A percentile compares a stretch with the other conserved stretches of the same genome.
phyloP scores from a whole-genome alignment of 1,140 invertebrate species.

The Steinernema khuongi region DNA sequence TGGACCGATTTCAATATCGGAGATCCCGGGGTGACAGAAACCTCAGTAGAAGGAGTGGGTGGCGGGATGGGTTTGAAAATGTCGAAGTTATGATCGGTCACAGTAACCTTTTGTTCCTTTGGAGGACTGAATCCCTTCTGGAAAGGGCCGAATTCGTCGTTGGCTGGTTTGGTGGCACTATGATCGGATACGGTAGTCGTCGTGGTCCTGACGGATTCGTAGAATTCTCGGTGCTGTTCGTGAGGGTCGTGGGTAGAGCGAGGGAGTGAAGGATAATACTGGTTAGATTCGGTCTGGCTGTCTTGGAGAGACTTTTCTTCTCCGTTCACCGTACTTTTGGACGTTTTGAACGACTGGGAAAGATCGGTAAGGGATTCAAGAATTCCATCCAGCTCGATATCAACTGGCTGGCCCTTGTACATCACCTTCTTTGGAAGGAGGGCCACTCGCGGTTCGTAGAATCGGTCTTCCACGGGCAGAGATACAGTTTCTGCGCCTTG shows the following conservation, averaged over 20 bases:
- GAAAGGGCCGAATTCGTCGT: not conserved
- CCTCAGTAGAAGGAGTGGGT: not conserved
- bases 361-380: not conserved
- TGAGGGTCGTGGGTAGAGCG: not conserved
- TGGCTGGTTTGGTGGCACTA: not conserved
- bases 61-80: not conserved
- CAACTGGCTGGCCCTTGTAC: conserved; percentile 33
- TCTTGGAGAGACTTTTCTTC: not conserved
- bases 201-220: not conserved
- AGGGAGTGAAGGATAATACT: not conserved
- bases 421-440: conserved; percentile 30
- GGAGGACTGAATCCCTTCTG: not conserved
- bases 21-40: not conserved
- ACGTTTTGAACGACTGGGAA: not conserved
- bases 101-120: not conserved
- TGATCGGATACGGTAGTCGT: not conserved
- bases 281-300: not conserved
- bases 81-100: not conserved
- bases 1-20: not conserved
- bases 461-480: conserved; percentile 25
- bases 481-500: conserved; percentile 7
- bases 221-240: not conserved
- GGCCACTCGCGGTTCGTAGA: conserved; percentile 32
- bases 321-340: not conserved
- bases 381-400: not conserved